Base-by-base conservation (phyloP, 2,797 vertebrate species). In the Hypotaenidia okinawae region DNA sequence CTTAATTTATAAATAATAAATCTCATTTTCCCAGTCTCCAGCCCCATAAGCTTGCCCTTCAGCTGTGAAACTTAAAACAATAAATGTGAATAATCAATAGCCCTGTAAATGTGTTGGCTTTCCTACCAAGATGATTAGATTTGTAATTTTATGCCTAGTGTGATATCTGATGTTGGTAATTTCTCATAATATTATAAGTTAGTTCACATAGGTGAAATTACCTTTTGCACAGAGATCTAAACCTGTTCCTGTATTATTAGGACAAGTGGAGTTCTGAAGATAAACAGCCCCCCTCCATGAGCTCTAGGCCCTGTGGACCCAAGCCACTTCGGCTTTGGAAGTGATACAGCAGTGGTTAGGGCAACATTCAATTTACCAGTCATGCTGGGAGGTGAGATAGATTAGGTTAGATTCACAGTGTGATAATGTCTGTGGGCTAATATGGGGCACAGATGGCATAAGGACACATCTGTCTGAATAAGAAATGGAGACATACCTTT, bases 281-380 rank as follows among this genome's bases (percentile, higher is more conserved):
- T 7, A 27, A 78, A 41, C 8, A 35, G 2, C 22, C 1, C 3
- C 10, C 6, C 4, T 37, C 18, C 15, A 30, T 0, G 0, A 72
- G 32, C 32, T 49, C 49, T 39, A n/a, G 27, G 28, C 51, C 28
- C 1, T 9, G 9, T 27, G 12, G 14, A 57, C 11, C 7, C 12
- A 51, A 74, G 33, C 5, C 33, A 85, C 25, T 6, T 88, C 41
- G 59, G 35, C 25, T 4, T 6, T 83, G 30, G 30, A 85, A 57
- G 10, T 8, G 21, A 17, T 27, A 52, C 4, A 27, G 9, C 12
- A 30, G 22, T 47, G 16, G 3, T 45, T 32, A 62, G 10, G 13
- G 18, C 11, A 75, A 32, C 22, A 74, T 22, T 64, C 62, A 82
- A 19, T 32, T 45, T 54, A 41, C 3, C 22, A 74, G 30, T 11